Percentiles rank a stretch among this genome's conserved stretches.
Evolutionary conservation across 2,113 vertebrate species (phyloP).

Genomic region (Dicrurus megarhynchus): DNA sequence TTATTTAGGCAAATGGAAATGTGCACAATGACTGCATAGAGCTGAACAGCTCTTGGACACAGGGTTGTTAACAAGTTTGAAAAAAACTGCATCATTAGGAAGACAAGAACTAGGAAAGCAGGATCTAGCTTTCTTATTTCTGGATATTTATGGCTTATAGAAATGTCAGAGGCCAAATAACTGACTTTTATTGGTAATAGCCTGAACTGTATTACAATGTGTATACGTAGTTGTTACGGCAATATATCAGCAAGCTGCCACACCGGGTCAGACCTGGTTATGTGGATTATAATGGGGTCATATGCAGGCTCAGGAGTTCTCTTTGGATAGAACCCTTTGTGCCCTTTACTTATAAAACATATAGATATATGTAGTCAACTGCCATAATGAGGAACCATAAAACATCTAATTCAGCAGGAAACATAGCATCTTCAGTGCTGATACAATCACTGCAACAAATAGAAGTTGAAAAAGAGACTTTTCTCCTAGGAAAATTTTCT

Average conservation of each 20-base stretch:
- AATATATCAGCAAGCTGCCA: neutral
- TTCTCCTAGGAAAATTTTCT: neutral
- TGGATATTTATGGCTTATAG: constrained; percentile 15
- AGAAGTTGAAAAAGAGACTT: neutral
- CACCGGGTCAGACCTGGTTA: neutral
- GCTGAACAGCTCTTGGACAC: neutral
- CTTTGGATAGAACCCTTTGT: neutral
- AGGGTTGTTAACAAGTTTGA: neutral
- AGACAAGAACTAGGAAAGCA: neutral
- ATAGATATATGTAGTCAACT: neutral
- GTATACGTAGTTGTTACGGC: neutral
- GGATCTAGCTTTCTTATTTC: constrained; percentile 21
- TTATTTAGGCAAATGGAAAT: constrained; percentile 27
- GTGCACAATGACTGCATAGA: neutral
- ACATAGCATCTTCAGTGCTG: neutral
- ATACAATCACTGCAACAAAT: neutral
- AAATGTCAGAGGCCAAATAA: constrained; percentile 47
- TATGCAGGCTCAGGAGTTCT: neutral
- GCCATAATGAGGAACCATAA: neutral
- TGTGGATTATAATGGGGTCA: neutral
- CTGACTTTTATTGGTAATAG: constrained; percentile 33
- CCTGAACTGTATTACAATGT: constrained; percentile 25
- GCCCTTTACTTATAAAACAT: neutral
- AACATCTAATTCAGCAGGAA: neutral
- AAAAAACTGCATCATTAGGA: neutral